Evolutionary conservation across 2,888 invertebrate genomes (phyloP).

Genomic region (Drosophila pseudotalamancana): DNA sequence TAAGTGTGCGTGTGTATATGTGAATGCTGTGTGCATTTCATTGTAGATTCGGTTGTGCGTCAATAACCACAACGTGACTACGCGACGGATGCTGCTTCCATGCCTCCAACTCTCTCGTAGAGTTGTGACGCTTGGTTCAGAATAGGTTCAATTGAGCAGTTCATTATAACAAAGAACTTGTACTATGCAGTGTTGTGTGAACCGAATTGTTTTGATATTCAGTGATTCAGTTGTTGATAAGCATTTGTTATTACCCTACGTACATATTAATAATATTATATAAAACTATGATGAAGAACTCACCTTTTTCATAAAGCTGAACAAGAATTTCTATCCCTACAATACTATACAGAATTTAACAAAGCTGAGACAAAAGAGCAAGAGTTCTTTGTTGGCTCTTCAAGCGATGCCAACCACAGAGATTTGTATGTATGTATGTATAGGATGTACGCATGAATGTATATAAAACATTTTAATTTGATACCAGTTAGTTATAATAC

Average conservation of each 20-base stretch:
- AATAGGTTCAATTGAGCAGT: slow-evolving; percentile 5
- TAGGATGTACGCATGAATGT: neutral
- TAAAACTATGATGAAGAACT: neutral
- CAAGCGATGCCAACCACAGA: slow-evolving; percentile 46
- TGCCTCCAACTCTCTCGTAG: slow-evolving; percentile 6
- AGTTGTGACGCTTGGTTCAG: neutral
- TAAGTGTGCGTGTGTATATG: slow-evolving; percentile 4
- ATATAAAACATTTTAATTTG: slow-evolving; percentile 44
- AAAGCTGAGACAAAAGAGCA: slow-evolving; percentile 39
- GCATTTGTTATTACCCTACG: neutral
- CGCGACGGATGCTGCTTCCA: slow-evolving; percentile 14
- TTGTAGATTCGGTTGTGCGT: slow-evolving; percentile 73
- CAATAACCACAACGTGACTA: slow-evolving; percentile 52
- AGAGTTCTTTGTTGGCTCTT: slow-evolving; percentile 49
- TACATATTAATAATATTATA: too few species aligned
- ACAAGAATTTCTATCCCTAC: neutral
- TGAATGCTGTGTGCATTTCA: slow-evolving; percentile 44
- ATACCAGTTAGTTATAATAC: slow-evolving; percentile 42
- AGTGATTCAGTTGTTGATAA: neutral
- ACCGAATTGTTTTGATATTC: neutral
- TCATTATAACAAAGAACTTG: neutral
- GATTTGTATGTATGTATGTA: slow-evolving; percentile 2
- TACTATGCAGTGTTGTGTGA: neutral
- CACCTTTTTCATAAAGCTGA: neutral
- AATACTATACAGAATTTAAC: slow-evolving; percentile 16